phyloP scores from a whole-genome alignment of 2,797 vertebrate species.

The Erethizon dorsatum region DNA sequence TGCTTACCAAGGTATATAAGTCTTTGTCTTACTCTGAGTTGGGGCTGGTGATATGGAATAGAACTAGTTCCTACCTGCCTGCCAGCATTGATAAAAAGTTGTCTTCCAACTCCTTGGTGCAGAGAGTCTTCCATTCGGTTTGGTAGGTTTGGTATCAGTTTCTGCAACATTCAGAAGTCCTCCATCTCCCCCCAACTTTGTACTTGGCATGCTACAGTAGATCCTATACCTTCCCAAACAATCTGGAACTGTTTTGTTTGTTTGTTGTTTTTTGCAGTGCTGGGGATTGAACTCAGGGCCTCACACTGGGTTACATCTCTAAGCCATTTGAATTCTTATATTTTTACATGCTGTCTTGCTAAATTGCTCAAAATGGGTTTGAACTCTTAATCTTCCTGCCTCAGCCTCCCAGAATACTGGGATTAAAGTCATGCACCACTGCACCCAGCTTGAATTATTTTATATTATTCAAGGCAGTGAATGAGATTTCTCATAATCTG shows the following conservation, averaged over 20 bases:
- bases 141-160: no score
- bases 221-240: background rate
- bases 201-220: background rate
- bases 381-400: background rate
- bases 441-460: background rate
- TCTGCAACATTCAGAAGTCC: background rate
- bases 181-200: background rate
- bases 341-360: background rate
- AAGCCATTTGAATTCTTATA: background rate
- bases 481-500: slow-evolving; percentile 4
- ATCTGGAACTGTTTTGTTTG: background rate
- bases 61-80: no score
- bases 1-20: no score
- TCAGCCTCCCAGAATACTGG: background rate
- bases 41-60: no score
- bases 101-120: no score
- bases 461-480: background rate
- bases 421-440: background rate
- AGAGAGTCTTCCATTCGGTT: no score
- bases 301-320: background rate
- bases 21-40: no score
- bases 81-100: no score
- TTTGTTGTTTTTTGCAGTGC: background rate
- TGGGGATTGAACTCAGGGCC: background rate
- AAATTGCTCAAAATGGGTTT: background rate